phyloP scores from a whole-genome alignment of 1,140 invertebrate species.

The Drosophila guanche region DNA sequence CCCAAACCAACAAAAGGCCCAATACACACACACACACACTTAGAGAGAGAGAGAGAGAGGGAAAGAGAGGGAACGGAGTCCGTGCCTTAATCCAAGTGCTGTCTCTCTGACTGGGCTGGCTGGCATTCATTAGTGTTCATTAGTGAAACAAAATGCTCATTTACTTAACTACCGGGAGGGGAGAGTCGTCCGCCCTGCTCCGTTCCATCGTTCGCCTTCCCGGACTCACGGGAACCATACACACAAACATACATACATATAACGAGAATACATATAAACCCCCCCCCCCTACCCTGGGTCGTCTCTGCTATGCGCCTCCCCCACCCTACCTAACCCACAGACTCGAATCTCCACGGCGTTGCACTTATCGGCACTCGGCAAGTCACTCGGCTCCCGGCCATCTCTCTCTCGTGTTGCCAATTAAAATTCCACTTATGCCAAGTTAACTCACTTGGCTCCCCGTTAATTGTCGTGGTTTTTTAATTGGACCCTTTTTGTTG shows the following conservation, averaged over 20 bases:
- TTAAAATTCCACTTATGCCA: constrained; percentile 83
- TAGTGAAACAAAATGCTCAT: constrained; percentile 83
- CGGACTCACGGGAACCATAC: too few relatives aligned
- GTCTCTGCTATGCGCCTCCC: not conserved
- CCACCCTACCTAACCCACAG: constrained; percentile 7
- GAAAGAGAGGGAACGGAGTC: not conserved
- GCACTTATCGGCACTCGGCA: constrained; percentile 74
- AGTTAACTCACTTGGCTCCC: constrained; percentile 81
- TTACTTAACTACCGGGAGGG: constrained; percentile 77
- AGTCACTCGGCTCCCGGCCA: constrained; percentile 63
- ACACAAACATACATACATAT: too few relatives aligned
- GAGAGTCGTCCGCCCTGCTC: constrained; percentile 7
- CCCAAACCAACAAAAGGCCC: constrained; percentile 75
- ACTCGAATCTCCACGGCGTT: constrained; percentile 1
- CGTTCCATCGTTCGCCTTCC: not conserved
- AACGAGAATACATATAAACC: too few relatives aligned
- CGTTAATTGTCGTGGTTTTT: constrained; percentile 83
- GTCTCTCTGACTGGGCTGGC: constrained; percentile 52
- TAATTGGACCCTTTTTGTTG: constrained; percentile 80
- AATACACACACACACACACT: constrained; percentile 41
- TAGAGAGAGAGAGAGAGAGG: constrained; percentile 20
- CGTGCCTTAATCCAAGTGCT: constrained; percentile 66
- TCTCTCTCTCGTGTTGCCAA: constrained; percentile 78
- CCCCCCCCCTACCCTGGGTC: not conserved
- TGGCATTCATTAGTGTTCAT: constrained; percentile 83